phyloP scores from a whole-genome alignment of 2,888 invertebrate genomes.

The Ophion ellenae region DNA sequence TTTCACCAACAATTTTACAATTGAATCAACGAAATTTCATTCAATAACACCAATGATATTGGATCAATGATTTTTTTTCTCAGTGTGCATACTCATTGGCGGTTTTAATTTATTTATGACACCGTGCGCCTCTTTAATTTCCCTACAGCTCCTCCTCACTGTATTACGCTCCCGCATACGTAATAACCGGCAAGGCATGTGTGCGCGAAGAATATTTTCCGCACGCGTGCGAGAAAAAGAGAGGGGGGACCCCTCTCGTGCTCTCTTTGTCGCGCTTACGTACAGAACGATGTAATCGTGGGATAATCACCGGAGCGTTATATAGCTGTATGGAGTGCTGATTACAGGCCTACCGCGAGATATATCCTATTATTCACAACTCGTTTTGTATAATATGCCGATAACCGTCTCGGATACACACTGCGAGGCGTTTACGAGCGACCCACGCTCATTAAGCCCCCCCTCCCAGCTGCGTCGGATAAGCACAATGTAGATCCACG shows the following conservation, averaged over 20 bases:
- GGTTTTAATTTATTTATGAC: constrained; percentile 63
- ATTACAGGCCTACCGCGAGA: constrained; percentile 66
- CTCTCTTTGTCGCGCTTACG: constrained; percentile 71
- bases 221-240: constrained; percentile 50
- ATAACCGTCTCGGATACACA: constrained; percentile 60
- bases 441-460: constrained; percentile 63
- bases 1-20: too few species aligned
- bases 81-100: constrained; percentile 2
- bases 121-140: constrained; percentile 43
- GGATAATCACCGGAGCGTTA: constrained; percentile 73
- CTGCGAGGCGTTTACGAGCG: constrained; percentile 56
- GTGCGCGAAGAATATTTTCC: constrained; percentile 22
- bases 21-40: too few species aligned
- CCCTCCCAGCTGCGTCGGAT: too few species aligned
- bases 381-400: constrained; percentile 65
- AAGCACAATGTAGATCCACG: too few species aligned
- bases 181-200: constrained; percentile 24
- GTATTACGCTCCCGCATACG: constrained; percentile 46
- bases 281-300: constrained; percentile 77
- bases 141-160: constrained; percentile 15
- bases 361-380: constrained; percentile 63
- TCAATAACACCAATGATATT: too few species aligned
- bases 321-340: constrained; percentile 68
- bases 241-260: constrained; percentile 73
- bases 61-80: too few species aligned